These are phyloP conservation scores for Camponotus vicinus DNA, from an alignment of 1,140 invertebrate genomes.

Conservation along the genomic window DNA sequence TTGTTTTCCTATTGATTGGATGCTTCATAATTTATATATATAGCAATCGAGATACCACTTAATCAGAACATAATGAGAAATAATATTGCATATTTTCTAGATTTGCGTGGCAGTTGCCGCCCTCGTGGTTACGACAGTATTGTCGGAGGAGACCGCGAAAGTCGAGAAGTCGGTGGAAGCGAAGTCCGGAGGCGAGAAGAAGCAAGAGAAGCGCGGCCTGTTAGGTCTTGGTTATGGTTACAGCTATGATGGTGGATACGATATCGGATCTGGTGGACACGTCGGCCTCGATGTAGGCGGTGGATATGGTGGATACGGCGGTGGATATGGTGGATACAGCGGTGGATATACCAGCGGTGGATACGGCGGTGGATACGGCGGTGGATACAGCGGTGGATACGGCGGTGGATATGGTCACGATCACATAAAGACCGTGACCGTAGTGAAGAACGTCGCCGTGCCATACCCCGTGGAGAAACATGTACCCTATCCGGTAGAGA, in stretches of 20 bases:
- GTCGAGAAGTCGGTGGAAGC: constrained; percentile 84
- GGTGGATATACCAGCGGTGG: constrained; percentile 50
- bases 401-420: constrained; percentile 74
- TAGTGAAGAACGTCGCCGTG: constrained; percentile 88
- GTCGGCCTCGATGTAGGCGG: constrained; percentile 61
- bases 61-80: background rate
- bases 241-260: constrained; percentile 88
- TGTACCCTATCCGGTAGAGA: constrained; percentile 83
- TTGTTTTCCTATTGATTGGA: background rate
- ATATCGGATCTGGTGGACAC: constrained; percentile 85
- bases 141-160: constrained; percentile 87
- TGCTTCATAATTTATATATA: too few species aligned
- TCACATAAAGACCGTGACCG: constrained; percentile 90
- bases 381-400: constrained; percentile 74
- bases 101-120: constrained; percentile 91
- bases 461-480: constrained; percentile 85
- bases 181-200: constrained; percentile 84
- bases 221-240: constrained; percentile 87
- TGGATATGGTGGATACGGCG: constrained; percentile 71
- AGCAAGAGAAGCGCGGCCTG: constrained; percentile 90
- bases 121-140: constrained; percentile 88
- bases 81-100: constrained; percentile 83
- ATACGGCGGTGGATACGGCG: constrained; percentile 68
- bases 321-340: constrained; percentile 72
- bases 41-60: background rate